Conservation (phyloP, 92 coral and sea anemone genomes). For the Scolanthus callimorphus region DNA sequence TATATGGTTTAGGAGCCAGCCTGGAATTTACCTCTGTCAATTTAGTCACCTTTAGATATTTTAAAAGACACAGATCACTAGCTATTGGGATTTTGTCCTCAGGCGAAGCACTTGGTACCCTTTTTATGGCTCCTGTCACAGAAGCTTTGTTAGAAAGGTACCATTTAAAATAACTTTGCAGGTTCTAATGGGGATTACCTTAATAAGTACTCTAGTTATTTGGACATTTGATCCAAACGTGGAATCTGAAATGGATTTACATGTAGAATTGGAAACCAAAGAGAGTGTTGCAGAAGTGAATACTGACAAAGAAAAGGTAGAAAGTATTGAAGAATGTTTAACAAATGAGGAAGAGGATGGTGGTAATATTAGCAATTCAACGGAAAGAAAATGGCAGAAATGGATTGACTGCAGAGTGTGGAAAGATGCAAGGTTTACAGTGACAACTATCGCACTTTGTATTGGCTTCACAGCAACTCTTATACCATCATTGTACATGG, state of each 20-base stretch:
- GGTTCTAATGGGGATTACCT: slow-evolving; percentile 5
- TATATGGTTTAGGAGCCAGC: slow-evolving; percentile 24
- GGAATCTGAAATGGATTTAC: not conserved
- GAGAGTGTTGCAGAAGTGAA: not conserved
- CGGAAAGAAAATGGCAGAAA: too few relatives aligned
- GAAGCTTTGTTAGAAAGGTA: slow-evolving; percentile 16
- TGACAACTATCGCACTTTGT: not conserved
- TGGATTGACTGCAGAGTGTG: not conserved
- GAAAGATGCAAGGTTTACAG: not conserved
- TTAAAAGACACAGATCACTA: slow-evolving; percentile 17
- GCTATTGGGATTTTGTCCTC: slow-evolving; percentile 28
- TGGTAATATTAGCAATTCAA: too few relatives aligned
- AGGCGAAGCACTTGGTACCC: slow-evolving; percentile 24
- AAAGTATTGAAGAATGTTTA: too few relatives aligned
- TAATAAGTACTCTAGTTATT: not conserved
- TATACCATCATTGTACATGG: not conserved
- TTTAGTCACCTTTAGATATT: slow-evolving; percentile 17
- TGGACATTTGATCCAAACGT: not conserved
- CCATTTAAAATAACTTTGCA: slow-evolving; percentile 15
- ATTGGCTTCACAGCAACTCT: not conserved
- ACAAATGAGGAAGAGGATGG: not conserved
- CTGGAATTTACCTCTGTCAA: slow-evolving; percentile 15
- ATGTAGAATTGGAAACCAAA: not conserved
- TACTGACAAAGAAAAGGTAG: not conserved
- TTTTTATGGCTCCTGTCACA: slow-evolving; percentile 24